Conservation (phyloP, 2,113 vertebrate species). For the Myiozetetes cayanensis region DNA sequence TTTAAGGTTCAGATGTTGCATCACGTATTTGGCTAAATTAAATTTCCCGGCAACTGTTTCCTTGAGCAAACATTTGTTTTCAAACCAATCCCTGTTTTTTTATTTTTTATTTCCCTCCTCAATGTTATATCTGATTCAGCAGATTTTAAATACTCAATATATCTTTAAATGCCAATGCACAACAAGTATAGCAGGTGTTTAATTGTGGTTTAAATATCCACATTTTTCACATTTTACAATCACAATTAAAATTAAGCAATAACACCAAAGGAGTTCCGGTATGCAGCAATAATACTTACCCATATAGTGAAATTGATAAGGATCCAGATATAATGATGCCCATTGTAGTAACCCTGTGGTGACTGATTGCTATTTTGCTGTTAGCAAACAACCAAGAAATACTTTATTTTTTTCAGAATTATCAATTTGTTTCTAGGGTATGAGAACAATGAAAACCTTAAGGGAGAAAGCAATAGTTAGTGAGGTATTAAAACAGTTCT, state of each 20-base stretch:
- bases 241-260: constrained; percentile 90
- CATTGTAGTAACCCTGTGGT: constrained; percentile 89
- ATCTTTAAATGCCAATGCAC: constrained; percentile 84
- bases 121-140: constrained; percentile 82
- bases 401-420: constrained; percentile 93
- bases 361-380: constrained; percentile 89
- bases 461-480: constrained; percentile 92
- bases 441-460: constrained; percentile 87
- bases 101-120: constrained; percentile 44
- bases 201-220: constrained; percentile 88
- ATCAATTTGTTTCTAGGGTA: constrained; percentile 92
- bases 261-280: constrained; percentile 85
- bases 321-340: constrained; percentile 84
- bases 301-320: constrained; percentile 88
- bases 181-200: constrained; percentile 88
- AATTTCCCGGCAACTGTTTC: constrained; percentile 69
- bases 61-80: constrained; percentile 68
- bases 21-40: constrained; percentile 62
- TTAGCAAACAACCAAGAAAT: constrained; percentile 90
- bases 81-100: constrained; percentile 50
- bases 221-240: constrained; percentile 88
- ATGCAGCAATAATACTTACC: constrained; percentile 84
- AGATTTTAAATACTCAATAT: constrained; percentile 86
- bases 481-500: constrained; percentile 95
- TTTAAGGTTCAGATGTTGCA: constrained; percentile 48